Percentiles rank a stretch among this genome's conserved stretches.
These are phyloP conservation scores for Knipowitschia caucasica DNA, from an alignment of 2,797 vertebrate species.

Conservation along the genomic window DNA sequence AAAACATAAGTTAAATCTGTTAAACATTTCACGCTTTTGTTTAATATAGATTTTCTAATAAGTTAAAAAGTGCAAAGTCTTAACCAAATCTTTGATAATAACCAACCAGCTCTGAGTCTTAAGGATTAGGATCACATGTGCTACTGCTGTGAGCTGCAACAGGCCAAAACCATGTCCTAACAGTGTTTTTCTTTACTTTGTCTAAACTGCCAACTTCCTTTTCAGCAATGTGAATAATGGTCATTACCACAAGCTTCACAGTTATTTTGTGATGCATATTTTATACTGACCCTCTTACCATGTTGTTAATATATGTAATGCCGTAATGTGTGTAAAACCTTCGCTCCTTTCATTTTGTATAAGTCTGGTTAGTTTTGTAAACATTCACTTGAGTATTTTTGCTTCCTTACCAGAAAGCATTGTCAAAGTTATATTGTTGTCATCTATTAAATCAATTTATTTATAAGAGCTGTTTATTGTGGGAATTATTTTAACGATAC, in stretches of 20 bases:
- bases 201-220: slow-evolving; percentile 36
- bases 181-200: slow-evolving; percentile 24
- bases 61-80: slow-evolving; percentile 56
- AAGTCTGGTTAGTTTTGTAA: slow-evolving; percentile 74
- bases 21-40: slow-evolving; percentile 17
- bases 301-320: slow-evolving; percentile 64
- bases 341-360: slow-evolving; percentile 71
- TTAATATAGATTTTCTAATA: slow-evolving; percentile 47
- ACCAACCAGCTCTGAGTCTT: slow-evolving; percentile 62
- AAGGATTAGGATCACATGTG: slow-evolving; percentile 73
- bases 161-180: slow-evolving; percentile 50
- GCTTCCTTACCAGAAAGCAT: slow-evolving; percentile 73
- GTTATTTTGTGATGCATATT: slow-evolving; percentile 60
- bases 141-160: slow-evolving; percentile 43
- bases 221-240: slow-evolving; percentile 70
- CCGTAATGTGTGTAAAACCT: slow-evolving; percentile 58
- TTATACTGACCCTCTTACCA: slow-evolving; percentile 71
- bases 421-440: slow-evolving; percentile 73
- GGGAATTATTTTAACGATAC: slow-evolving; percentile 31
- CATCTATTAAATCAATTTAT: slow-evolving; percentile 79
- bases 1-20: slow-evolving; percentile 20
- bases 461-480: slow-evolving; percentile 57
- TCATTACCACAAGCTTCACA: slow-evolving; percentile 64
- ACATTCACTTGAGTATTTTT: slow-evolving; percentile 67
- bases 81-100: slow-evolving; percentile 59